Evolutionary conservation across 2,113 vertebrate species (phyloP), one percentile per base, ranked within the genome.

Genomic region (Paratilapia polleni): DNA sequence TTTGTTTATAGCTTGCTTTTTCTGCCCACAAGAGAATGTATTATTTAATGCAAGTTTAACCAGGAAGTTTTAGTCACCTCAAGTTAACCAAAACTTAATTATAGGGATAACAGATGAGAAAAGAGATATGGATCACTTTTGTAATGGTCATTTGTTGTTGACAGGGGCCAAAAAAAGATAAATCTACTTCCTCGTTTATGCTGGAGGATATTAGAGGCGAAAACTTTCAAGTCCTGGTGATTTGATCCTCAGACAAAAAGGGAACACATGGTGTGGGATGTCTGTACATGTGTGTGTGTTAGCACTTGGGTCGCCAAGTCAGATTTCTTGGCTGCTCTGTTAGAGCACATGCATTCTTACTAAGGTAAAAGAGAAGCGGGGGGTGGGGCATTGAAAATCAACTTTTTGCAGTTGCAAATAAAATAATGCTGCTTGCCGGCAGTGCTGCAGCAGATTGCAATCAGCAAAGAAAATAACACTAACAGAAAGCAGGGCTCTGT

Each of bases 361-460:
- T 1, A 4, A 26, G 28, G 43, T 74, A 31, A 22, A 49, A 31
- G 36, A 75, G 4, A n/a, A 58, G 19, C 20, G 19, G 77, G 11
- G 43, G 57, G n/a, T n/a, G n/a, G n/a, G n/a, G 17, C n/a, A 49
- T 6, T 31, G 47, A 28, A 74, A 43, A 38, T 41, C 49, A n/a
- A 47, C 36, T 49, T 80, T 70, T 38, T 26, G 26, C n/a, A 19
- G 26, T 12, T 63, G 24, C 70, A 82, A 87, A 82, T 64, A 81
- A 75, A 87, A 81, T 76, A 87, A 83, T 78, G 54, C 81, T 52
- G 58, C 22, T 86, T 73, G 58, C 58, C 38, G 34, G 74, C 62
- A 82, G 75, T 74, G 61, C 74, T 34, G 14, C 49, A 75, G 78
- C 49, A 76, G 84, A 91, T 85, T 82, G n/a, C 47, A 31, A 87